Evolutionary conservation across 2,888 invertebrate genomes (phyloP).

Genomic region (Rhamnusium bicolor): DNA sequence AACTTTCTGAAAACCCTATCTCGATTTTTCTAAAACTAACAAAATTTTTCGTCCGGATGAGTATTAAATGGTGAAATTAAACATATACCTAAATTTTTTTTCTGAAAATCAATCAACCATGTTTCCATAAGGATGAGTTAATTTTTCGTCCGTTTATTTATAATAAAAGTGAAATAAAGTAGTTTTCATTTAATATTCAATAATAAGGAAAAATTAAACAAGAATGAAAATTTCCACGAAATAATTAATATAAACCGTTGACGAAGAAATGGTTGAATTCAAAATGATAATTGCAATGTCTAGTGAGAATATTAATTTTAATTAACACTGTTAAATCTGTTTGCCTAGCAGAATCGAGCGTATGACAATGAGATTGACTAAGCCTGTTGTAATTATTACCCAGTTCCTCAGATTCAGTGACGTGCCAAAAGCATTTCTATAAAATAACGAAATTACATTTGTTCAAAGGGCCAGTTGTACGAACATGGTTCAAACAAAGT

Average conservation of each 20-base stretch:
- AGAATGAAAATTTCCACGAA: conserved; percentile 10
- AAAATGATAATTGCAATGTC: conserved; percentile 41
- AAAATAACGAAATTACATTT: too few relatives aligned
- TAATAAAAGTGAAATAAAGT: neutral
- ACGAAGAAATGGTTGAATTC: conserved; percentile 38
- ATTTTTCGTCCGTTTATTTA: too few relatives aligned
- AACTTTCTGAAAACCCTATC: too few relatives aligned
- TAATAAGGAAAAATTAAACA: conserved; percentile 16
- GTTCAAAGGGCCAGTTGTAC: too few relatives aligned
- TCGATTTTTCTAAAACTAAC: too few relatives aligned
- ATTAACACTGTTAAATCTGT: conserved; percentile 49
- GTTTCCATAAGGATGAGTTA: too few relatives aligned
- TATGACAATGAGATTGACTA: conserved; percentile 54
- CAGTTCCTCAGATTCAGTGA: conserved; percentile 43
- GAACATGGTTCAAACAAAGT: too few relatives aligned
- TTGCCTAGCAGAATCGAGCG: conserved; percentile 46
- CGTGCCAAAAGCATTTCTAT: neutral
- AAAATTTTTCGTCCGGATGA: too few relatives aligned
- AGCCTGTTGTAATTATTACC: conserved; percentile 44
- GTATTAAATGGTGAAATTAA: too few relatives aligned
- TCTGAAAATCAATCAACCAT: too few relatives aligned
- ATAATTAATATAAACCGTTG: conserved; percentile 25
- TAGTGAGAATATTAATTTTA: conserved; percentile 45
- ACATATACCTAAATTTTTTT: too few relatives aligned
- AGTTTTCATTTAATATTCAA: neutral